A percentile compares a stretch with the other conserved stretches of the same genome.
phyloP scores from a whole-genome alignment of 2,797 vertebrate genomes.

The Smutsia temminckii region DNA sequence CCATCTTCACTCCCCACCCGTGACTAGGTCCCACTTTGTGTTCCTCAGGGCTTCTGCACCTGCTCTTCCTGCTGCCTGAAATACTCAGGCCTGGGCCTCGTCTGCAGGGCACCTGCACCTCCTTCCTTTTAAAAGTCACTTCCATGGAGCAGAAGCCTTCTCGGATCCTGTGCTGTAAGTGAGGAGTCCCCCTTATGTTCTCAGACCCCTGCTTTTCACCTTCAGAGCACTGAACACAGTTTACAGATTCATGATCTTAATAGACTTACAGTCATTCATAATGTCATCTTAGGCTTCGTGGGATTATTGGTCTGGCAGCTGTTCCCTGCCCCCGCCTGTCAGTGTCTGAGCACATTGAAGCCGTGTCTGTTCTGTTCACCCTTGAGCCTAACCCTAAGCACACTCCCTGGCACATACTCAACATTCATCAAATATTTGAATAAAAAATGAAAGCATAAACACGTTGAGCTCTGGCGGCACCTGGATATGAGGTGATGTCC shows the following conservation, averaged over 20 bases:
- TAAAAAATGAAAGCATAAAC: background rate
- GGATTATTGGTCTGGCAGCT: background rate
- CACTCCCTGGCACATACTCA: background rate
- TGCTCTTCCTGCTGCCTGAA: background rate
- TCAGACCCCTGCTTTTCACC: background rate
- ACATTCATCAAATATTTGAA: constrained; percentile 2
- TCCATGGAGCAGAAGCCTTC: background rate
- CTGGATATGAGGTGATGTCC: background rate
- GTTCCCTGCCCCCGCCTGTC: background rate
- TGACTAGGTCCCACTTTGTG: background rate
- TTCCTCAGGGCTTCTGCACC: background rate
- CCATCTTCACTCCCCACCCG: background rate
- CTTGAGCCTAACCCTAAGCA: background rate
- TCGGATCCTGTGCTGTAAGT: background rate
- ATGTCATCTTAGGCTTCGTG: background rate
- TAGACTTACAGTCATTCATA: background rate
- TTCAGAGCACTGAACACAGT: background rate
- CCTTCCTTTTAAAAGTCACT: background rate
- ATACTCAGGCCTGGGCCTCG: background rate
- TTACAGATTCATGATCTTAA: background rate
- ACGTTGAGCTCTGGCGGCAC: background rate
- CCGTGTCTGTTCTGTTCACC: background rate
- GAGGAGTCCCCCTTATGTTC: background rate
- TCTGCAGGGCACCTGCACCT: background rate
- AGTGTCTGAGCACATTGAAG: background rate